Evolutionary conservation across 2,888 invertebrate species (phyloP).

Genomic region (Chrysomela aeneicollis): DNA sequence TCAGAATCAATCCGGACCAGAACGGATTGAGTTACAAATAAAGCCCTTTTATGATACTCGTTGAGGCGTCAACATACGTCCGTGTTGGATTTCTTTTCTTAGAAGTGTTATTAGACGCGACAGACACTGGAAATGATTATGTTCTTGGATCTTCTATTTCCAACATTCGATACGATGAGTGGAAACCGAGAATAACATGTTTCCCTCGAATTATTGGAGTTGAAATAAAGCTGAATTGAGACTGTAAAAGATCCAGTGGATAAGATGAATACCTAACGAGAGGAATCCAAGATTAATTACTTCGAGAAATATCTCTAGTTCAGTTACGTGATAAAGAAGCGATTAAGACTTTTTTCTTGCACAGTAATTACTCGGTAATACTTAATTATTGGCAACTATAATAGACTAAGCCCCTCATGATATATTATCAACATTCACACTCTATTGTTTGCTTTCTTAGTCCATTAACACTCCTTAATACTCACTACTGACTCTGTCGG

Average conservation of each 20-base stretch:
- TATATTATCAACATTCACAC: background rate
- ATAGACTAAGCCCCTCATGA: background rate
- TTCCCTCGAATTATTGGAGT: no score
- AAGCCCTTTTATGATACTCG: constrained; percentile 15
- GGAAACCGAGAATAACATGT: no score
- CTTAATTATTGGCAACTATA: background rate
- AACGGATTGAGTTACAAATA: constrained; percentile 28
- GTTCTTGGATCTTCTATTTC: background rate
- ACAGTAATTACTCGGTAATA: background rate
- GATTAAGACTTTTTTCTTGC: background rate
- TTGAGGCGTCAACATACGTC: constrained; percentile 6
- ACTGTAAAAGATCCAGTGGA: no score
- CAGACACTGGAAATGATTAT: background rate
- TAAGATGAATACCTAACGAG: no score
- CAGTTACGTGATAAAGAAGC: background rate
- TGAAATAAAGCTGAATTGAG: background rate
- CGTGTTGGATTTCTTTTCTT: background rate
- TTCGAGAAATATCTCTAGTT: background rate
- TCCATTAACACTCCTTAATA: background rate
- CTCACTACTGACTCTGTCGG: background rate
- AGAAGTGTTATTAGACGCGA: background rate
- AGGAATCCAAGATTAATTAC: background rate
- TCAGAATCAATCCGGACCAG: constrained; percentile 28
- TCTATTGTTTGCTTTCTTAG: background rate
- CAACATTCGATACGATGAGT: no score